Percentiles rank a stretch among this genome's conserved stretches.
These are phyloP conservation scores for Littorina saxatilis DNA, from an alignment of 1,140 invertebrate species.

Conservation along the genomic window DNA sequence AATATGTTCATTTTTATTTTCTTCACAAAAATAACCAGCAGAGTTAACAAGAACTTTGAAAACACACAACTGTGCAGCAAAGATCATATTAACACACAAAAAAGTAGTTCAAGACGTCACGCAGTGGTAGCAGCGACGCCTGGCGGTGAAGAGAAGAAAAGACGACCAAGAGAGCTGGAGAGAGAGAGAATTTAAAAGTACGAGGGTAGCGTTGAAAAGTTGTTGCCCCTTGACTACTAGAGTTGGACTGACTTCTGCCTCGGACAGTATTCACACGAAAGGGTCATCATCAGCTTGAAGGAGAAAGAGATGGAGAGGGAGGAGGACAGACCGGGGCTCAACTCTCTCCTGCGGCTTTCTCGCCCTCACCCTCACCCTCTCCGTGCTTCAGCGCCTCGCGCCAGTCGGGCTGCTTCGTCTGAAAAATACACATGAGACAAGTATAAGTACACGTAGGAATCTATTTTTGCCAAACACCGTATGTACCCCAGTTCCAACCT, in stretches of 20 bases:
- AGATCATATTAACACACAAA: no score
- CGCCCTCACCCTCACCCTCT: conserved; percentile 30
- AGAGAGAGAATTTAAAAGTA: conserved; percentile 1
- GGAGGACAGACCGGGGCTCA: conserved; percentile 5
- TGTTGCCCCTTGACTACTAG: conserved; percentile 24
- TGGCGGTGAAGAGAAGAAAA: no score
- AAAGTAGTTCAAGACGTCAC: no score
- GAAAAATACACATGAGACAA: background rate
- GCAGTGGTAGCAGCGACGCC: no score
- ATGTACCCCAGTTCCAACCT: background rate
- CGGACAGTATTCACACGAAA: conserved; percentile 34
- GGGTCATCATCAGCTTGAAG: conserved; percentile 1
- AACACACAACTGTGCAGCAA: no score
- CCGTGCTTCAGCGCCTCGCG: conserved; percentile 33
- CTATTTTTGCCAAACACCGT: no score
- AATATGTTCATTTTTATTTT: no score
- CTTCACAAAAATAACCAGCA: no score
- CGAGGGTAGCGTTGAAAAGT: no score
- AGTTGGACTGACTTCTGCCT: background rate
- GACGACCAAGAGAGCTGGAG: conserved; percentile 11
- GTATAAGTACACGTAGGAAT: background rate
- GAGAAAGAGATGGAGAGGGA: background rate
- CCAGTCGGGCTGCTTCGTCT: conserved; percentile 44
- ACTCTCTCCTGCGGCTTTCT: conserved; percentile 35
- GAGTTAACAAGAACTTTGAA: no score